Evolutionary conservation across 2,888 invertebrate species (phyloP).

Genomic region (Drosophila anomalata): DNA sequence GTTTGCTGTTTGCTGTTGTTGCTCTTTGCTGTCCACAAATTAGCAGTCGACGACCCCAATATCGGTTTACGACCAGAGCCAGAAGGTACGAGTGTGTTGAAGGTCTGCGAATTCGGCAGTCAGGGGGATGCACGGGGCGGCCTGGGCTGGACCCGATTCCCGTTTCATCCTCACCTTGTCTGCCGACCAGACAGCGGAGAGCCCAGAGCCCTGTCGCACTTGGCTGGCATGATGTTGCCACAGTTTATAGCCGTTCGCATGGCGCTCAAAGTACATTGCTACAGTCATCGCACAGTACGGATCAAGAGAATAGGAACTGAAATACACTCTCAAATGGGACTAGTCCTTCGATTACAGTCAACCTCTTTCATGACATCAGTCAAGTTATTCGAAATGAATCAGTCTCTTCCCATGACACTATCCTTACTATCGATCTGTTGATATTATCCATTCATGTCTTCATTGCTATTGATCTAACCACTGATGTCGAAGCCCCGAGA

Average conservation of each 20-base stretch:
- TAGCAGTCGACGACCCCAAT: conserved; percentile 79
- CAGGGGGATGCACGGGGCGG: background rate
- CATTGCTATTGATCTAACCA: background rate
- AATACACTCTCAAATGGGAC: too few species aligned
- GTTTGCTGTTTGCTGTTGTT: conserved; percentile 18
- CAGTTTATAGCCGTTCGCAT: conserved; percentile 67
- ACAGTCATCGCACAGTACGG: background rate
- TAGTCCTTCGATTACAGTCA: background rate
- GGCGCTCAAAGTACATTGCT: conserved; percentile 16
- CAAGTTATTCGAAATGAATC: too few species aligned
- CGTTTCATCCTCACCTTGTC: conserved; percentile 11
- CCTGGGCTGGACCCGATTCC: conserved; percentile 20
- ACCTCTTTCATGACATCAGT: too few species aligned
- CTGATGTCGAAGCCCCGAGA: conserved; percentile 11
- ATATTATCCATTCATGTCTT: background rate
- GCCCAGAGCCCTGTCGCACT: conserved; percentile 53
- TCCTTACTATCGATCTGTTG: too few species aligned
- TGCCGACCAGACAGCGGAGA: conserved; percentile 41
- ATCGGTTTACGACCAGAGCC: conserved; percentile 71
- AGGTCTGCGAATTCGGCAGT: conserved; percentile 1
- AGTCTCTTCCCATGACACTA: too few species aligned
- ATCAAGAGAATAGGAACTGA: background rate
- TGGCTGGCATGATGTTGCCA: conserved; percentile 73
- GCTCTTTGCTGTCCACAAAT: conserved; percentile 59
- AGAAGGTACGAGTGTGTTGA: conserved; percentile 35